Evolutionary conservation across 92 coral and sea anemone genomes (phyloP), one percentile per base, ranked within the genome.

Genomic region (Pocillopora grandis): DNA sequence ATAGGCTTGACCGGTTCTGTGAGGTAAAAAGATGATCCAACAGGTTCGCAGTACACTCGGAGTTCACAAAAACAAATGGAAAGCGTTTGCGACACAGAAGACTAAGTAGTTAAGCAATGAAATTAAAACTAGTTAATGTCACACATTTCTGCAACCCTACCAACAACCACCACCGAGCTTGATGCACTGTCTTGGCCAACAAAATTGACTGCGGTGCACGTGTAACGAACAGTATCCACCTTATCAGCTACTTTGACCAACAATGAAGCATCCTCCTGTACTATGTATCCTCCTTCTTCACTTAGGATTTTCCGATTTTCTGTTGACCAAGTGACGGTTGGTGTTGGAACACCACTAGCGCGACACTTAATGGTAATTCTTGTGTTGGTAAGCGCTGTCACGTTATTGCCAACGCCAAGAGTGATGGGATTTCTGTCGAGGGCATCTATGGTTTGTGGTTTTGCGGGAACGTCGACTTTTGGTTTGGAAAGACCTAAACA

Each of bases 361-460:
- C 87, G 97, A 59, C 97, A 93, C 42, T 35, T 37, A 73, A 93
- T 88, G 31, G 91, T 85, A 31, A 93, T 49, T 5, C 66, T 87
- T 69, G 97, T 77, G 31, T 75, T 84, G 36, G 92, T 88, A 7
- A 93, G 91, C 2, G 86, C 82, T 55, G 85, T 83, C 10, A 90
- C 90, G 55, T 91, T 90, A 79, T 93, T 92, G 17, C 93, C 97
- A 58, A 93, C 82, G 18, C 88, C 76, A 15, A 93, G 64, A 31
- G 80, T 52, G 20, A 91, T 31, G 33, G 91, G 97, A 64, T 87
- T 89, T 42, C 84, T 84, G 60, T 85, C 87, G 27, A 83, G 86
- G 42, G 78, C 58, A 14, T 84, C 86, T 75, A 89, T 76, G 33
- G 65, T 80, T 61, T 62, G 42, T 19, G 86, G 72, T 5, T 56